A percentile compares a stretch with the other conserved stretches of the same genome.
phyloP scores from a whole-genome alignment of 1,140 invertebrate species.

The Protaetia brevitarsis region DNA sequence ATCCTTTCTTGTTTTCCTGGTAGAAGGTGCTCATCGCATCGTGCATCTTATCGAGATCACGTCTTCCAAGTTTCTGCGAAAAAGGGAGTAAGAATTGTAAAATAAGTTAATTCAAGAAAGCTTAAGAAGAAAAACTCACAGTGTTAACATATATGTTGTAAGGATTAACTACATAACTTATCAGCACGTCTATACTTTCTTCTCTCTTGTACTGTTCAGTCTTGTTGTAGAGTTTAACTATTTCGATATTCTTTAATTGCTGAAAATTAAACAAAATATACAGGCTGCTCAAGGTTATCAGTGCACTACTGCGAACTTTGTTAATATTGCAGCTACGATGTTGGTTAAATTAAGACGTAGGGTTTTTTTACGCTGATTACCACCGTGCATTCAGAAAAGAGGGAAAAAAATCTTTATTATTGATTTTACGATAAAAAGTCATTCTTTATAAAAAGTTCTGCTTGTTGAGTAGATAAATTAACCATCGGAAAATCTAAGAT shows the following conservation, averaged over 20 bases:
- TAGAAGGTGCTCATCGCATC: neutral
- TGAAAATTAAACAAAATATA: neutral
- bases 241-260: neutral
- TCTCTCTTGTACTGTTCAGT: neutral
- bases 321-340: too few species aligned
- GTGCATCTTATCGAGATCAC: neutral
- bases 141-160: conserved; percentile 15
- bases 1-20: neutral
- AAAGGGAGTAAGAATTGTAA: too few species aligned
- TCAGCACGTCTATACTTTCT: neutral
- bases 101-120: too few species aligned
- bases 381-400: too few species aligned
- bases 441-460: too few species aligned
- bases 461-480: too few species aligned
- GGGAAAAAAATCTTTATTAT: too few species aligned
- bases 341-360: too few species aligned
- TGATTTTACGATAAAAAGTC: too few species aligned
- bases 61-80: neutral
- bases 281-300: neutral
- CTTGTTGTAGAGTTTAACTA: neutral
- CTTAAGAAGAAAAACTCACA: neutral
- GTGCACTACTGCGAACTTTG: too few species aligned
- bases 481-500: too few species aligned
- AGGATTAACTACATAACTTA: conserved; percentile 18
- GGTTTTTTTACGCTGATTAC: too few species aligned